Base-by-base conservation (phyloP, 1,140 invertebrate species). In the Anastatus disparis region DNA sequence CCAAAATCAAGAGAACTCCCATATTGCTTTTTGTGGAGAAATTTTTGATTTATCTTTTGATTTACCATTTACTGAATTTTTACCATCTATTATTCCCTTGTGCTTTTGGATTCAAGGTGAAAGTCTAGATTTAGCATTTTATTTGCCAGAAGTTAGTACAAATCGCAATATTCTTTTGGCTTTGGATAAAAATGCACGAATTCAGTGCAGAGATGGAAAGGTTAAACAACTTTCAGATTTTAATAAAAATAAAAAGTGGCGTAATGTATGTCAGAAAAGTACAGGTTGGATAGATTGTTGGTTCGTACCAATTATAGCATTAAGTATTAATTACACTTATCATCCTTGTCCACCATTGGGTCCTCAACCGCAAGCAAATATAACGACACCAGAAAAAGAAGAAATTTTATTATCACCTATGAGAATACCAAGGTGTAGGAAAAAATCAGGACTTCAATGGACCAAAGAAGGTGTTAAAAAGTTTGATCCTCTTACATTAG, bases 41-140 rank as follows among this genome's bases (percentile, higher is more conserved):
- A 89, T 94, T 8, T 93, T 98, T 77, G 95, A 98, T 78, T 87
- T 98, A 73, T 95, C 95, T 9, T 96, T 98, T 79, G 93, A 95
- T 81, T 86, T 99, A 61, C 96, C 96, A 0, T 98, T 97, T 79
- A 89, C 90, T 58, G 96, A 98, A 80, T 98, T 96, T 82, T 87
- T 98, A 58, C 96, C 97, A 12, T 87, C 92, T 62, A 94, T 92
- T 3, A 90, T 98, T 67, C 91, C 93, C 1, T 85, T 98, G 17
- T 92, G 94, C 79, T 94, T 99, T 79, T 95, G 95, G 90, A 95
- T 98, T 70, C 95, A 97, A 87, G 96, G 95, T 9, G 96, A 98
- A 84, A 94, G 93, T 68, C 91, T 97, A 35, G 95, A 97, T 83
- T 89, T 97, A 78, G 91, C 92, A 55, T 86, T 98, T 40, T 97